Conservation (phyloP, 30 jellyfish, hydroid and myxozoan species). For the Catostylus mosaicus region DNA sequence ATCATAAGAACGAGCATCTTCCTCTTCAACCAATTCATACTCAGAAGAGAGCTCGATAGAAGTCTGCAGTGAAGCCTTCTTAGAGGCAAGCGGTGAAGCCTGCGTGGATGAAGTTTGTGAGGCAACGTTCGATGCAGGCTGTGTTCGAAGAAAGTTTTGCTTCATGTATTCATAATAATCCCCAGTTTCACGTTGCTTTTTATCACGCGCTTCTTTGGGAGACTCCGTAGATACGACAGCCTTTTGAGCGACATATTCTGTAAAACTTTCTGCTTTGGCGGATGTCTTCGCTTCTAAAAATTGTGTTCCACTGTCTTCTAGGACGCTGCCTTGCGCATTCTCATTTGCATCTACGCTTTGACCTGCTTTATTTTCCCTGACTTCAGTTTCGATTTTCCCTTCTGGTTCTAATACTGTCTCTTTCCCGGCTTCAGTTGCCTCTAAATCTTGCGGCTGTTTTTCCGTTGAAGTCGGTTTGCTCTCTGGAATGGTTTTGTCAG, state of each 20-base stretch:
- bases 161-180: neutral
- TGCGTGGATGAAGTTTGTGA: slow-evolving; percentile 59
- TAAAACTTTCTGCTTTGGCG: neutral
- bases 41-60: slow-evolving; percentile 52
- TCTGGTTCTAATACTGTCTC: too few relatives aligned
- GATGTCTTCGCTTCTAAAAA: neutral
- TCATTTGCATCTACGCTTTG: too few relatives aligned
- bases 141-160: neutral
- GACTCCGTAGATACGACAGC: neutral
- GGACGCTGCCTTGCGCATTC: too few relatives aligned
- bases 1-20: slow-evolving; percentile 11
- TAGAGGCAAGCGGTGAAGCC: slow-evolving; percentile 39
- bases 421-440: too few relatives aligned
- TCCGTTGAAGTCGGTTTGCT: too few relatives aligned
- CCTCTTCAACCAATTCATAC: slow-evolving; percentile 52
- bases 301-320: too few relatives aligned
- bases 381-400: too few relatives aligned
- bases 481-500: too few relatives aligned
- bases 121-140: slow-evolving; percentile 1
- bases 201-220: neutral
- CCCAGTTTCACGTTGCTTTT: neutral
- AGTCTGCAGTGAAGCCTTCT: slow-evolving; percentile 27
- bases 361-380: too few relatives aligned
- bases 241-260: neutral
- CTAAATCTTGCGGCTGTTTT: too few relatives aligned